A percentile compares a stretch with the other conserved stretches of the same genome.
Conservation (phyloP, 2,888 invertebrate genomes). For the Philonicus albiceps region DNA sequence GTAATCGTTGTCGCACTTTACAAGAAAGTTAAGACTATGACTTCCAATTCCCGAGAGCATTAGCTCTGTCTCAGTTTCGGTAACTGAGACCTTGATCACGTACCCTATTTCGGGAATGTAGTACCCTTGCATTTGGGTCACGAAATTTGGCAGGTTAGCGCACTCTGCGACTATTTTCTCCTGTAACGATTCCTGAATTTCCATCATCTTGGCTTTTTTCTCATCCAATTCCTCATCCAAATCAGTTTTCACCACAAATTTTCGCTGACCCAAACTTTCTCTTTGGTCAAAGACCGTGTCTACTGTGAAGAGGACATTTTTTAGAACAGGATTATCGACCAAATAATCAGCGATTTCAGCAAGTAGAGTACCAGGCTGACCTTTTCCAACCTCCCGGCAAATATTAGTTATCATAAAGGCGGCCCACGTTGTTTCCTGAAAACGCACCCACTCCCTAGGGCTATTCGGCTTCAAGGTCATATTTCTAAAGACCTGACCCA, state of each 20-base stretch:
- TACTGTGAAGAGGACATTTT: slow-evolving; percentile 44
- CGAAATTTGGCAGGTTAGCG: slow-evolving; percentile 15
- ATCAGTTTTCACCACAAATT: slow-evolving; percentile 48
- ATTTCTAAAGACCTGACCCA: slow-evolving; percentile 43
- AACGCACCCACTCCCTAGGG: slow-evolving; percentile 46
- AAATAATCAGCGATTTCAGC: slow-evolving; percentile 29
- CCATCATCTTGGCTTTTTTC: slow-evolving; percentile 41
- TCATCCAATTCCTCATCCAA: slow-evolving; percentile 48
- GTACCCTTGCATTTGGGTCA: slow-evolving; percentile 32
- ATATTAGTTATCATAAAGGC: slow-evolving; percentile 38
- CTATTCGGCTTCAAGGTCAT: slow-evolving; percentile 44
- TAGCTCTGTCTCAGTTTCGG: background rate
- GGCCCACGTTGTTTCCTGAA: slow-evolving; percentile 46
- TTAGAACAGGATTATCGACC: slow-evolving; percentile 14
- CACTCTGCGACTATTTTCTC: slow-evolving; percentile 30
- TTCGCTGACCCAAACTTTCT: slow-evolving; percentile 39
- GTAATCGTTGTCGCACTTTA: slow-evolving; percentile 53
- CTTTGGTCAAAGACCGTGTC: slow-evolving; percentile 49
- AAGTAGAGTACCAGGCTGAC: background rate
- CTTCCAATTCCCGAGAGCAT: background rate
- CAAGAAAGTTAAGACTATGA: slow-evolving; percentile 44
- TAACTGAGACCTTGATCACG: slow-evolving; percentile 44
- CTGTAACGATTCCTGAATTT: slow-evolving; percentile 28
- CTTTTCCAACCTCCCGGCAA: slow-evolving; percentile 42
- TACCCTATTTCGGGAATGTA: slow-evolving; percentile 51